Conservation (phyloP, 1,140 invertebrate species). For the Drosophila nasuta region DNA sequence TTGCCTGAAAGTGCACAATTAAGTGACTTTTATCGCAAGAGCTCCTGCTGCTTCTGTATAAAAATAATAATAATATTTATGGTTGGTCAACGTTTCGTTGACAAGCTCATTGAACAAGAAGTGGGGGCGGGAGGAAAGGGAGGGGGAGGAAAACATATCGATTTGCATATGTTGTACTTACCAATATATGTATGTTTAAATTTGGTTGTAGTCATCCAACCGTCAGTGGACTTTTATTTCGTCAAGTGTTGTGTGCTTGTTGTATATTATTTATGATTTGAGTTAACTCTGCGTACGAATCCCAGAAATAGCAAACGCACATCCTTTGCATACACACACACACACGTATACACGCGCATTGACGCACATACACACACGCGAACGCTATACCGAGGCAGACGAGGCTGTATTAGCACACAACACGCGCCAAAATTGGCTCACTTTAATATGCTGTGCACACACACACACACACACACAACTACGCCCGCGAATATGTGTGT, state of each 20-base stretch:
- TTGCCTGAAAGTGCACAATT: background rate
- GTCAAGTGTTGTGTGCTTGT: conserved; percentile 10
- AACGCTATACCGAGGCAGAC: background rate
- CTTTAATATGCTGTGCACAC: conserved; percentile 65
- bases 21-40: background rate
- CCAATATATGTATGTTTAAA: conserved; percentile 2
- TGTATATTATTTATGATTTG: conserved; percentile 37
- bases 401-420: conserved; percentile 33
- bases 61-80: background rate
- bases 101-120: background rate
- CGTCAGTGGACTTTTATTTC: conserved; percentile 8
- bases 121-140: background rate
- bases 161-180: conserved; percentile 10
- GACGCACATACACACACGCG: conserved; percentile 10
- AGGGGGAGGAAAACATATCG: background rate
- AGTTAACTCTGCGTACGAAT: conserved; percentile 17
- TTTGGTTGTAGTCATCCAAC: conserved; percentile 11
- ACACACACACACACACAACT: conserved; percentile 12
- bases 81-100: background rate
- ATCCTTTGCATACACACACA: conserved; percentile 4
- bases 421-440: conserved; percentile 61
- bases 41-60: background rate
- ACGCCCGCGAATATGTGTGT: conserved; percentile 10
- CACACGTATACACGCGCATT: background rate
- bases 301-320: conserved; percentile 19